Conservation (phyloP, 2,797 vertebrate genomes). For the Anguilla obscura region DNA sequence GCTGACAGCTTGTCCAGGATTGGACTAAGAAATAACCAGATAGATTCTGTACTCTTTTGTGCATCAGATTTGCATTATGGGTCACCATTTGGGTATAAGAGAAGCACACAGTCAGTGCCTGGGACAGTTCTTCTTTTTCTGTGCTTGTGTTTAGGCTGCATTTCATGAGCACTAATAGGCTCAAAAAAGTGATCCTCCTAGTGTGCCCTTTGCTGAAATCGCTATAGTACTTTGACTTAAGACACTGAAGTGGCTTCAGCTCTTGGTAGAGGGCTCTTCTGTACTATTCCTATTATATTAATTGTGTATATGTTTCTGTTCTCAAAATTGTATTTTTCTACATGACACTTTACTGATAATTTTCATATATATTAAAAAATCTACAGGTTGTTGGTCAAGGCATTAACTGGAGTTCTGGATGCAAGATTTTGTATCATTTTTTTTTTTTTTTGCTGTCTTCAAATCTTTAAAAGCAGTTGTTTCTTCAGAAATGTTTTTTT, state of each 20-base stretch:
- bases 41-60: too few species aligned
- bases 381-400: background rate
- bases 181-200: too few species aligned
- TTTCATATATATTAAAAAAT: background rate
- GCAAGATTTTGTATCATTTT: background rate
- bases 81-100: too few species aligned
- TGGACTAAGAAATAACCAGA: too few species aligned
- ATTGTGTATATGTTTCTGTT: too few species aligned
- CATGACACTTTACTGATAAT: background rate
- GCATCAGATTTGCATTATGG: too few species aligned
- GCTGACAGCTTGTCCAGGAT: too few species aligned
- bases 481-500: background rate
- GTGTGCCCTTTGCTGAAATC: too few species aligned
- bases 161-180: too few species aligned
- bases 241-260: background rate
- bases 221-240: background rate
- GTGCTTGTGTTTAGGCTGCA: too few species aligned
- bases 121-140: too few species aligned
- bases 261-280: background rate
- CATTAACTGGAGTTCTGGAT: background rate
- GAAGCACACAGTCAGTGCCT: too few species aligned
- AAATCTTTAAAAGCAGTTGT: background rate
- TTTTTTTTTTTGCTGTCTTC: background rate
- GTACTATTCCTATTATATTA: background rate
- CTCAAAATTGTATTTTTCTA: background rate